These are phyloP conservation scores for Pachycephus smyrnensis DNA, from an alignment of 2,888 invertebrate species.

Conservation along the genomic window DNA sequence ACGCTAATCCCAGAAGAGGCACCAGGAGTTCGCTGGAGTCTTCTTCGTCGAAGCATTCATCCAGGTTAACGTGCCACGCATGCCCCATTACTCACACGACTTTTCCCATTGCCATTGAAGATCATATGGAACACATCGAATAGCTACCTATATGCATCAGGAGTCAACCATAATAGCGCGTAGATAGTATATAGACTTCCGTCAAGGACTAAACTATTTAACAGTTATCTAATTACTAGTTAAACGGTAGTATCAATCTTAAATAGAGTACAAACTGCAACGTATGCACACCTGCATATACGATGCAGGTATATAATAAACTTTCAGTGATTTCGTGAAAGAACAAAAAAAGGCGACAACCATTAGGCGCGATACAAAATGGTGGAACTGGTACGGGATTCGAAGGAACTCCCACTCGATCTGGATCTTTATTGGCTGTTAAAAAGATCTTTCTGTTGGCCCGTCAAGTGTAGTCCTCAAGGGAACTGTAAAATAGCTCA, in stretches of 20 bases:
- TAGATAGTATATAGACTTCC: neutral
- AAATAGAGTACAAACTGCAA: neutral
- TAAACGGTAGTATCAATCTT: neutral
- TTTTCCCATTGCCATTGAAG: slow-evolving; percentile 3
- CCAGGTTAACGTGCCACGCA: slow-evolving; percentile 55
- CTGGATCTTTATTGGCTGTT: neutral
- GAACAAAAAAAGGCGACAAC: neutral
- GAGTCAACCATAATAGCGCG: neutral
- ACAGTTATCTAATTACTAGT: neutral
- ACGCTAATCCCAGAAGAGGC: slow-evolving; percentile 41
- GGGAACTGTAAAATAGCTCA: neutral
- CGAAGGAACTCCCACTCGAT: neutral
- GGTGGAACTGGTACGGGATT: neutral
- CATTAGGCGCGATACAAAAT: neutral
- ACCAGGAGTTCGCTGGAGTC: slow-evolving; percentile 3
- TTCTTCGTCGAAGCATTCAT: slow-evolving; percentile 38
- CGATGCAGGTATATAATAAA: neutral
- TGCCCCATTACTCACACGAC: slow-evolving; percentile 32
- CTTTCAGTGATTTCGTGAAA: neutral
- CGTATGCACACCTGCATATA: neutral
- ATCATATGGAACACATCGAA: neutral
- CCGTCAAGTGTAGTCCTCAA: neutral
- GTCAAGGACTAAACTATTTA: neutral
- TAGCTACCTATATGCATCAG: neutral
- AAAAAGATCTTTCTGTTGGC: neutral